Percentiles rank a stretch among this genome's conserved stretches.
These are phyloP conservation scores for Schizopygopsis pylzovi DNA, from an alignment of 2,797 vertebrate species.

Conservation along the genomic window DNA sequence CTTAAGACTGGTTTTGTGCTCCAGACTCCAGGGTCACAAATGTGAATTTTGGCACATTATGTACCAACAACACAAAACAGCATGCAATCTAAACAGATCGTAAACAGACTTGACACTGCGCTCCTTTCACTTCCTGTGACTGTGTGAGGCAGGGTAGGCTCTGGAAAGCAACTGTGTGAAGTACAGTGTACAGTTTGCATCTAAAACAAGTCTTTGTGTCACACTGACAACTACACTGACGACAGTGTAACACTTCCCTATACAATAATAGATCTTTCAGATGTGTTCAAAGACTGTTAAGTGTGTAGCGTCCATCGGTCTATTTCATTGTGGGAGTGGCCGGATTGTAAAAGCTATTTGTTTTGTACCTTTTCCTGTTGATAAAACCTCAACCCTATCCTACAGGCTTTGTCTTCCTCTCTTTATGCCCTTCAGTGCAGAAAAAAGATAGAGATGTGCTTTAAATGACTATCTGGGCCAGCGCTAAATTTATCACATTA, in stretches of 20 bases:
- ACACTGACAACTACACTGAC: background rate
- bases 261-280: background rate
- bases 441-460: constrained; percentile 14
- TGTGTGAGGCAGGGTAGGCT: background rate
- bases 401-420: constrained; percentile 12
- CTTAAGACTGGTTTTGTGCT: no score
- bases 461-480: constrained; percentile 47
- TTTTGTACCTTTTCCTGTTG: constrained; percentile 30
- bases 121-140: constrained; percentile 17
- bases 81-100: background rate
- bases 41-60: background rate
- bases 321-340: background rate
- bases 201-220: background rate
- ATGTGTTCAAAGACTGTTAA: background rate
- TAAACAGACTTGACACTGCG: constrained; percentile 16
- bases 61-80: background rate
- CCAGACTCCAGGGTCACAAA: no score
- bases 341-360: constrained; percentile 15
- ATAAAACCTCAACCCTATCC: background rate
- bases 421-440: background rate
- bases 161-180: background rate
- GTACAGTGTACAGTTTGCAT: background rate
- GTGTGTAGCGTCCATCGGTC: background rate
- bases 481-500: constrained; percentile 51
- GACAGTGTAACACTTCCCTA: background rate